A percentile compares a stretch with the other conserved stretches of the same genome.
These are phyloP conservation scores for Chrysomallon squamiferum DNA, from an alignment of 1,140 invertebrate species.

Conservation along the genomic window DNA sequence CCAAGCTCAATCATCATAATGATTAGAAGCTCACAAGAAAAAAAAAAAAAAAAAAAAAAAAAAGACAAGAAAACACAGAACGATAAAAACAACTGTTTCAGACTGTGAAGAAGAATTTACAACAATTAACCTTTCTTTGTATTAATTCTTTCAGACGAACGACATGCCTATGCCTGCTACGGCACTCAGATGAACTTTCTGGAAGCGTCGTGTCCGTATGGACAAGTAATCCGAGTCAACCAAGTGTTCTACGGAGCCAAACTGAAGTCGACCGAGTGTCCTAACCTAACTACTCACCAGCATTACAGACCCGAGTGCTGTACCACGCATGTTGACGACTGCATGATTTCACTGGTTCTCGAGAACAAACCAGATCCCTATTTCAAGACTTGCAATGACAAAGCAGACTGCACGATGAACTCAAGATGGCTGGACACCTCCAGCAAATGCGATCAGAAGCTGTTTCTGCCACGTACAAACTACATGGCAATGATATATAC, in stretches of 20 bases:
- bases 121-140: too few species aligned
- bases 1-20: too few species aligned
- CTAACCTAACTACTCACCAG: neutral
- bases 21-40: too few species aligned
- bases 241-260: conserved; percentile 8
- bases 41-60: too few species aligned
- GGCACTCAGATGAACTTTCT: conserved; percentile 6
- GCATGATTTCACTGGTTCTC: neutral
- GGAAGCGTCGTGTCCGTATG: neutral
- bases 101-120: too few species aligned
- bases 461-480: conserved; percentile 4
- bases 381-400: neutral
- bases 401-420: neutral
- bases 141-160: too few species aligned
- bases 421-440: neutral
- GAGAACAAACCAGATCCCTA: neutral
- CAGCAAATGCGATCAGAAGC: neutral
- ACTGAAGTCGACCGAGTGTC: neutral
- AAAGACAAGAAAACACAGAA: too few species aligned
- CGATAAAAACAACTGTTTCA: too few species aligned
- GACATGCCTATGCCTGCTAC: conserved; percentile 4
- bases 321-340: neutral
- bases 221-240: neutral
- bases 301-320: neutral
- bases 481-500: conserved; percentile 8